Conservation (phyloP, 2,113 vertebrate genomes). For the Pterocles orientalis region DNA sequence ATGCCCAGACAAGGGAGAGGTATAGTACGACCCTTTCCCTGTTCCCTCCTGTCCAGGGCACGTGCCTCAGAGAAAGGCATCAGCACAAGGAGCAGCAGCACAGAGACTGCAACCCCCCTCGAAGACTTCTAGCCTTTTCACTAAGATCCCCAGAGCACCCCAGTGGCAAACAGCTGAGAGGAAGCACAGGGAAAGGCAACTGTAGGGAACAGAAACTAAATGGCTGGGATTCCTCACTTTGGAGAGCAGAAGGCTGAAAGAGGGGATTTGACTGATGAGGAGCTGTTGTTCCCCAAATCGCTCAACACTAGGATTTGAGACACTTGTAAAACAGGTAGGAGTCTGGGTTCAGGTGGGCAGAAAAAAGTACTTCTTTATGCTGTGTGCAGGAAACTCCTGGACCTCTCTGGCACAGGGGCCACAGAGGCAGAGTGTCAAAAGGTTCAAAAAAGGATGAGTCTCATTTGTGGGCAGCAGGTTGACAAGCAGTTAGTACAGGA, state of each 20-base stretch:
- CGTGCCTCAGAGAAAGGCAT: neutral
- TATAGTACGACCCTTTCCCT: neutral
- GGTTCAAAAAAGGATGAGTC: neutral
- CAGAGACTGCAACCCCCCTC: neutral
- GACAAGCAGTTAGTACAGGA: neutral
- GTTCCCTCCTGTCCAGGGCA: neutral
- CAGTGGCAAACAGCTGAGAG: fast-evolving
- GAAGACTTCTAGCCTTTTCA: neutral
- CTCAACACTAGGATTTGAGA: neutral
- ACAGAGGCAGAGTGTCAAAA: neutral
- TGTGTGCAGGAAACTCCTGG: neutral
- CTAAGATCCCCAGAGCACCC: neutral
- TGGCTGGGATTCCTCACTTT: neutral
- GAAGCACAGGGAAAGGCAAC: neutral
- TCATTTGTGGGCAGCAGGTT: neutral
- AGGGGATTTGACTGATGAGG: neutral
- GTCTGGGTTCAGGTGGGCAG: neutral
- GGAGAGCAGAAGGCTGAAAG: neutral
- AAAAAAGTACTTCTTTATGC: neutral
- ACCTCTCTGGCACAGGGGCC: neutral
- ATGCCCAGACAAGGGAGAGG: fast-evolving
- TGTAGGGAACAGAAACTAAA: neutral
- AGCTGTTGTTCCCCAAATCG: neutral
- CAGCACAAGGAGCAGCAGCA: neutral
- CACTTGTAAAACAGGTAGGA: neutral